Evolutionary conservation across 2,113 vertebrate genomes (phyloP).

Genomic region (Cricetomys ansorgei): DNA sequence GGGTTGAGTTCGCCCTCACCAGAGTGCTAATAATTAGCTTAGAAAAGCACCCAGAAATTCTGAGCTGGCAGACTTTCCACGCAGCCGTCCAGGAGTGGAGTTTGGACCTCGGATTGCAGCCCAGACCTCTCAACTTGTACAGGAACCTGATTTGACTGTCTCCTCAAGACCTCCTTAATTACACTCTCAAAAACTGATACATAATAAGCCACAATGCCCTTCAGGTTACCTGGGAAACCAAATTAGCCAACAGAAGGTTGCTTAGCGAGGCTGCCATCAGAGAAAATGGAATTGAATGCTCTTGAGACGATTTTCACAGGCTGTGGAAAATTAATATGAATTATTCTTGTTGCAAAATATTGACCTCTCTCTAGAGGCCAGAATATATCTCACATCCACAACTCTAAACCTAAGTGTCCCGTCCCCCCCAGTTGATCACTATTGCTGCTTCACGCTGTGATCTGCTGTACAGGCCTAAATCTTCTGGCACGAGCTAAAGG

Average conservation of each 20-base stretch:
- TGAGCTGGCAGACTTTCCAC: background rate
- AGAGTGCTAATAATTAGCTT: background rate
- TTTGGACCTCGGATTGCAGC: background rate
- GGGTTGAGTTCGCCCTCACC: background rate
- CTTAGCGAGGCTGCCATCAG: background rate
- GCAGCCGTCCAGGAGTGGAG: background rate
- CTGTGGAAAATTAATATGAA: background rate
- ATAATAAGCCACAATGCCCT: background rate
- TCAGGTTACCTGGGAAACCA: constrained; percentile 47
- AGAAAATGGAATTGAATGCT: background rate
- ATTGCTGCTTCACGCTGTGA: background rate
- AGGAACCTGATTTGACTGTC: background rate
- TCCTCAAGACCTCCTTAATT: background rate
- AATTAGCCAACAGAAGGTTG: background rate
- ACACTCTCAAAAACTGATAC: background rate
- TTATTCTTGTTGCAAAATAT: background rate
- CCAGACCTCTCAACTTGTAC: background rate
- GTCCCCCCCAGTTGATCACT: rapidly evolving
- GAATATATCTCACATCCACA: background rate
- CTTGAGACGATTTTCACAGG: background rate
- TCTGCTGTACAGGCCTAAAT: background rate
- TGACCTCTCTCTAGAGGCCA: background rate
- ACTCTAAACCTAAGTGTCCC: too few relatives aligned
- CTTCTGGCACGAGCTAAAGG: background rate
- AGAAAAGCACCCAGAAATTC: background rate